Evolutionary conservation across 2,888 invertebrate genomes (phyloP), one percentile per base, ranked within the genome.

Genomic region (Lampropteryx suffumata): DNA sequence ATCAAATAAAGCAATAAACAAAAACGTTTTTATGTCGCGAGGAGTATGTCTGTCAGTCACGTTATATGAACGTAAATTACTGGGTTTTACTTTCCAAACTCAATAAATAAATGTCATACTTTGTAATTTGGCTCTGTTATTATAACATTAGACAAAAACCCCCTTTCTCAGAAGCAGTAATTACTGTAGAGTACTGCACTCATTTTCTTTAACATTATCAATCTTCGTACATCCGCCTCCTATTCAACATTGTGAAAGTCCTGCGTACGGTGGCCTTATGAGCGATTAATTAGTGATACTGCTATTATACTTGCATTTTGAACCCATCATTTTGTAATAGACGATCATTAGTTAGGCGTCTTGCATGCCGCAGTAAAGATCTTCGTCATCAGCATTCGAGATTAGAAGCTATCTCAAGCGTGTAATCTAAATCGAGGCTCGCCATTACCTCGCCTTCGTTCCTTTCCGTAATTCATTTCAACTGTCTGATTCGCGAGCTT

Each of bases 51-150:
- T 69, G 72, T 79, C 73, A 77, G 74, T 79, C 82, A 79, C 71
- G 69, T 70, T 69, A 57, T 58, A 64, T 64, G 66, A 69, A 67
- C 67, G 69, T 73, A 79, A 82, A 79, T 80, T 76, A 71, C 73
- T 59, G 62, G 65, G 66, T 76, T 71, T 75, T 76, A 81, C 82
- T 84, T 84, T 84, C 82, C 65, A 79, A 80, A 70, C 69, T 65
- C 65, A 69, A 82, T 80, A 79, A 72, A 76, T 80, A 79, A 82
- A 83, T 82, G 82, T 82, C 82, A 81, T 78, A 79, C 75, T 79
- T 76, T 75, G 79, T 77, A 76, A 83, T 81, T 78, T 82, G 69
- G 71, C 64, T 69, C 71, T 74, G 76, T 76, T 78, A 78, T 82
- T 82, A 80, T 72, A 69, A 76, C 73, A 76, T 71, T 71, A 72